Evolutionary conservation across 2,113 vertebrate species (phyloP), one percentile per base, ranked within the genome.

Genomic region (Caranx melampygus): DNA sequence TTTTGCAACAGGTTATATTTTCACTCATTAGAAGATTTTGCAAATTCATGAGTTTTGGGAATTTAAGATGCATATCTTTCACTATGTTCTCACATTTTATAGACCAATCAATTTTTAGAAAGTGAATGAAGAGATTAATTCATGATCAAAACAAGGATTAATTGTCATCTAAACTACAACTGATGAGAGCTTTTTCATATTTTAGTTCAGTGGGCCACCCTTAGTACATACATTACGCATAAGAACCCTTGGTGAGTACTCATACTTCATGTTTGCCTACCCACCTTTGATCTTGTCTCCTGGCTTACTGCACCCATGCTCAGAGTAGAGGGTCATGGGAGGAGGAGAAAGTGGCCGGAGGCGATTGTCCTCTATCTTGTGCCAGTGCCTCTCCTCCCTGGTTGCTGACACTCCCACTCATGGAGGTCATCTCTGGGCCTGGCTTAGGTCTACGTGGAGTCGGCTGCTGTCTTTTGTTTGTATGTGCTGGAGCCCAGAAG

Each of bases 381-480:
- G 92, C 54, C 97, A 95, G 82, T 98, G 97, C 7, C 97, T 93
- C 84, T 99, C 97, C 90, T 99, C 97, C 2, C 98, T 88, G 3
- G 8, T 96, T 99, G 97, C 85, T 90, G 95, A 86, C 97, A 98
- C 63, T 99, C 97, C 97, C 97, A 99, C 90, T 99, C 97, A 0
- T 98, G 99, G 20, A 98, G 94, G 74, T 99, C 98, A 0, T 99
- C 97, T 79, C 97, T 92, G 18, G 98, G 98, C 98, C 91, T 98
- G 97, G 0, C 97, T 97, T 10, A 97, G 98, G 88, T 99, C 97
- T 86, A 99, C 97, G 0, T 99, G 97, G 75, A 99, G 96, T 2
- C 97, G 93, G 2, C 97, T 97, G 0, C 96, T 96, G 90, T 99
- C 96, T 88, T 96, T 97, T 26, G 1, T 90, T 97, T 97, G 87